Percentiles rank a stretch among this genome's conserved stretches.
Evolutionary conservation across 2,113 vertebrate species (phyloP).

Genomic region (Scolopax mira): DNA sequence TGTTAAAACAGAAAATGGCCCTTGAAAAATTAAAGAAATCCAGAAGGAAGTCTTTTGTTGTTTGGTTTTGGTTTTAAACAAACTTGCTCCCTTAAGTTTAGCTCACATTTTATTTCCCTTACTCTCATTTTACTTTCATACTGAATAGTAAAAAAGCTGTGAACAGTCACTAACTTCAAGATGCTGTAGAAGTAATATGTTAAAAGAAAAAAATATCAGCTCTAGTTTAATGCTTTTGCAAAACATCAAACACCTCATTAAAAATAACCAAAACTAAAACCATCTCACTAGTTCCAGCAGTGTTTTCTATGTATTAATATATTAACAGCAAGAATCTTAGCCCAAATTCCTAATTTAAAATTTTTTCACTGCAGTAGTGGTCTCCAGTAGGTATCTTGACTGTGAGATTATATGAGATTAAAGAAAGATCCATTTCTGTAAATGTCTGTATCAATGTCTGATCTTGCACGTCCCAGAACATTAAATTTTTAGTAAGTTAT

Average conservation of each 20-base stretch:
- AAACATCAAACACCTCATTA: not conserved
- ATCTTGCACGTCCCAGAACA: not conserved
- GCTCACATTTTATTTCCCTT: not conserved
- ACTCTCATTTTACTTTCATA: not conserved
- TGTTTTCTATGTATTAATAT: not conserved
- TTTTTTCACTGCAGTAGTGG: not conserved
- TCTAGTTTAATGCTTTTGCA: not conserved
- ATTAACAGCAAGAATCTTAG: not conserved
- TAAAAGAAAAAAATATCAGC: not conserved
- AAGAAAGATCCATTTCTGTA: not conserved
- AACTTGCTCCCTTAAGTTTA: not conserved
- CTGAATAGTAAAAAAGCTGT: not conserved
- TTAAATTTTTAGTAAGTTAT: not conserved
- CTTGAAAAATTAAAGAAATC: not conserved
- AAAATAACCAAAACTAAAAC: not conserved
- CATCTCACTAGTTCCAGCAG: not conserved
- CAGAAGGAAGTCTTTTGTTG: not conserved
- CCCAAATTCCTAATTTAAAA: not conserved
- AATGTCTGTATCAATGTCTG: not conserved
- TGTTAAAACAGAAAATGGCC: not conserved
- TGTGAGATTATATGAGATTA: not conserved
- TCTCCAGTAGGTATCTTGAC: not conserved
- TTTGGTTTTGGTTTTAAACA: not conserved
- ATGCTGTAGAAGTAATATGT: not conserved
- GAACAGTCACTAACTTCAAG: not conserved